Evolutionary conservation across 2,888 invertebrate species (phyloP), one percentile per base, ranked within the genome.

Genomic region (Cetonia aurata): DNA sequence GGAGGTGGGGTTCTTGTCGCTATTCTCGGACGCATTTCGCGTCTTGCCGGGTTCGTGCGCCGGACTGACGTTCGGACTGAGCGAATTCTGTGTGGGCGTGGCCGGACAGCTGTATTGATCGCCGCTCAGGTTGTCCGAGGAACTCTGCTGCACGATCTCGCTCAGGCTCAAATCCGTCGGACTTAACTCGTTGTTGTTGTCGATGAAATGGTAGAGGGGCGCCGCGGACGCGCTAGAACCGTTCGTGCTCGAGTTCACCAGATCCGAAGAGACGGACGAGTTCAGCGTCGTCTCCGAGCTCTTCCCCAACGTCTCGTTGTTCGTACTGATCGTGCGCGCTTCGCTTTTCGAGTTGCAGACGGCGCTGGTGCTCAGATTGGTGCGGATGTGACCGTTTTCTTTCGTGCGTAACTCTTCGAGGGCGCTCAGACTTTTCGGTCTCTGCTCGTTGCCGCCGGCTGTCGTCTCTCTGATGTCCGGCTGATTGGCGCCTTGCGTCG

Each of bases 401-500:
- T 70, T 67, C 46, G 37, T 33, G 25, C 52, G 71, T 44, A 74
- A 59, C 41, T 82, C 82, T 57, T 83, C 83, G 17, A 83, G 74
- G 46, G 83, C 83, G 72, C 83, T 82, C 19, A 83, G 71, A 70
- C 83, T 83, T 73, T 82, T 84, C n/a, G 84, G 84, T 25, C 84
- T 74, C 33, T 79, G 79, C 0, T 74, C 77, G 8, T 72, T 67
- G 17, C 15, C 17, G 65, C 10, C 19, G 31, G 10, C 6, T 1
- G 37, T 46, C 19, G 15, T 53, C 12, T 77, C 73, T 19, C 75
- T 74, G 48, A 80, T 69, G 19, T 84, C 83, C 15, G 88, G 88
- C 79, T 88, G 88, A 77, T 86, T 87, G 10, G 89, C 89, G 76
- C 89, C 86, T 77, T 88, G 88, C 57, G 87, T 86, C 0, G 89